A percentile compares a stretch with the other conserved stretches of the same genome.
Conservation (phyloP, 2,888 invertebrate genomes). For the Panzeria rudis region DNA sequence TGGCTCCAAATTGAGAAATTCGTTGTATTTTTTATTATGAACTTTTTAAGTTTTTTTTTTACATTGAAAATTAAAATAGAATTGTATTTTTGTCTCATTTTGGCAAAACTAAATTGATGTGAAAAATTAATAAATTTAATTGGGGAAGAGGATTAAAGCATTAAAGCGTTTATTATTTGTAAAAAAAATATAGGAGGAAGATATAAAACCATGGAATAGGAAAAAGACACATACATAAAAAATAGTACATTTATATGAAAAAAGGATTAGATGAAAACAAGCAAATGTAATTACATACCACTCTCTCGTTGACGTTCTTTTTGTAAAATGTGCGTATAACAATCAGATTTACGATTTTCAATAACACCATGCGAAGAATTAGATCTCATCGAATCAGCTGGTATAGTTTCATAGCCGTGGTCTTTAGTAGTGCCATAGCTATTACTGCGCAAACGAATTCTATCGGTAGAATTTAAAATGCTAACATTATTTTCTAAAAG, state of each 20-base stretch:
- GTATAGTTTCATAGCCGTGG: conserved; percentile 87
- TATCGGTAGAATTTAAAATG: conserved; percentile 79
- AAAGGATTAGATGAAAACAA: not conserved
- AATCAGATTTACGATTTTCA: conserved; percentile 83
- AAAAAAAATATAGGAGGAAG: conserved; percentile 65
- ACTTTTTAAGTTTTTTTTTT: conserved; percentile 31
- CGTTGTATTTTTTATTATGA: conserved; percentile 72
- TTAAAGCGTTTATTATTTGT: conserved; percentile 64
- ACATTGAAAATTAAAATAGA: conserved; percentile 75
- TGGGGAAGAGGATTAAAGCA: conserved; percentile 72
- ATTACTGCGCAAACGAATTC: conserved; percentile 83
- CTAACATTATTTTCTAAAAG: conserved; percentile 75
- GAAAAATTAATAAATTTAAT: conserved; percentile 65
- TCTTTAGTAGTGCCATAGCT: conserved; percentile 84
- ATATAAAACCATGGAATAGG: conserved; percentile 60
- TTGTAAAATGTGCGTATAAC: conserved; percentile 82
- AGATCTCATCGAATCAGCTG: conserved; percentile 78
- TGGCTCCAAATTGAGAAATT: conserved; percentile 80
- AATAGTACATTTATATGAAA: conserved; percentile 41
- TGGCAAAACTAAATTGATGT: conserved; percentile 78
- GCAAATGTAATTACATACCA: conserved; percentile 74
- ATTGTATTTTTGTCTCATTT: conserved; percentile 78
- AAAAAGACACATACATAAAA: conserved; percentile 72
- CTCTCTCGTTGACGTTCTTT: conserved; percentile 81
- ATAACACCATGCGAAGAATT: conserved; percentile 74